Percentiles rank a stretch among this genome's conserved stretches.
phyloP scores from a whole-genome alignment of 2,797 vertebrate genomes.

The Sebastes dallii region DNA sequence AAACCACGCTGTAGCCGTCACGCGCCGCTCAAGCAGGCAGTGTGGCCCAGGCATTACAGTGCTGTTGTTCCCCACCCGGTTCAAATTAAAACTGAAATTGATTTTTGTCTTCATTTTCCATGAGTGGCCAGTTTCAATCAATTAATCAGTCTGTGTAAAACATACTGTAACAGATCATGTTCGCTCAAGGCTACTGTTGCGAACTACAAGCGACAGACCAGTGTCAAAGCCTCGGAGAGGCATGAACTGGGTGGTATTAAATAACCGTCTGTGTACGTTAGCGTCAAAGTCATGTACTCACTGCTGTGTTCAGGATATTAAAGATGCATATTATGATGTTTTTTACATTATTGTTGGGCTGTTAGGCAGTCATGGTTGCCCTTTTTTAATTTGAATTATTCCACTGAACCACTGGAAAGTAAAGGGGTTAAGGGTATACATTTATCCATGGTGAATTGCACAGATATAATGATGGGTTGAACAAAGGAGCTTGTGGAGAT shows the following conservation, averaged over 20 bases:
- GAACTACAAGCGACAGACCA: neutral
- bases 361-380: constrained; percentile 11
- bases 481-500: neutral
- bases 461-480: constrained; percentile 68
- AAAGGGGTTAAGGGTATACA: constrained; percentile 33
- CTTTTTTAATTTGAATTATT: constrained; percentile 48
- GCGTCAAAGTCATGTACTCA: neutral
- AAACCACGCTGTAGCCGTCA: neutral
- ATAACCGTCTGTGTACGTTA: neutral
- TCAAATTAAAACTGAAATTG: constrained; percentile 44
- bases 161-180: constrained; percentile 15
- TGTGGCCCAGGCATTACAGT: neutral
- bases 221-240: neutral
- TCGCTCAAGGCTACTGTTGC: constrained; percentile 28
- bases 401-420: constrained; percentile 35
- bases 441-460: constrained; percentile 65
- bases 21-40: neutral
- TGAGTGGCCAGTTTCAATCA: constrained; percentile 43
- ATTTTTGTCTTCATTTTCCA: constrained; percentile 56
- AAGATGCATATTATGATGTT: neutral
- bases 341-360: neutral
- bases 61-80: neutral
- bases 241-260: neutral
- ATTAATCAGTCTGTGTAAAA: constrained; percentile 39
- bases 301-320: neutral